Percentiles rank a stretch among this genome's conserved stretches.
Conservation (phyloP, 2,888 invertebrate genomes). For the Ceratothoa steindachneri region DNA sequence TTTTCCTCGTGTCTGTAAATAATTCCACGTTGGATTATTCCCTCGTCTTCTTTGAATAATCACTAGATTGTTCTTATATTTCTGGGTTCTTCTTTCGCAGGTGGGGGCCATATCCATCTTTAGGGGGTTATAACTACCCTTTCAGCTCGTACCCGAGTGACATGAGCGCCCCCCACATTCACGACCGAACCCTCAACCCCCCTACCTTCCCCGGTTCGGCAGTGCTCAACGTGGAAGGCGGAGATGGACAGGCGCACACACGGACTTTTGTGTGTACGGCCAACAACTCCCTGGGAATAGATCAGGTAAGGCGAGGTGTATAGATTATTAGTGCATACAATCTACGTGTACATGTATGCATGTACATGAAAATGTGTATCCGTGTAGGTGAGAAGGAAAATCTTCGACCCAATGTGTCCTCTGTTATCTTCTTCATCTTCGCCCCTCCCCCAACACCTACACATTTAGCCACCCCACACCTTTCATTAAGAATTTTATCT, state of each 20-base stretch:
- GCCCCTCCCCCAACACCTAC: too few species aligned
- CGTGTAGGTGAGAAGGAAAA: too few species aligned
- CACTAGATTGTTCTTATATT: too few species aligned
- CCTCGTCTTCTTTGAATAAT: too few species aligned
- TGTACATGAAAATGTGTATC: too few species aligned
- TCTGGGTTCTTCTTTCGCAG: too few species aligned
- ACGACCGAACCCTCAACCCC: slow-evolving; percentile 17
- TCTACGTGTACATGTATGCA: neutral
- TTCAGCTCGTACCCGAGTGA: neutral
- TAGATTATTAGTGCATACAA: neutral
- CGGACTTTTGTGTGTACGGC: slow-evolving; percentile 33
- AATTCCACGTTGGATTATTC: too few species aligned
- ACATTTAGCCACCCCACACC: too few species aligned
- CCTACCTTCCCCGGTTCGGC: slow-evolving; percentile 22
- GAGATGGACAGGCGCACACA: slow-evolving; percentile 23
- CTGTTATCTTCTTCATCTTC: too few species aligned
- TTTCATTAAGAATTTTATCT: too few species aligned
- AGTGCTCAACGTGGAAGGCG: slow-evolving; percentile 28
- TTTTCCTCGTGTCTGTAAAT: too few species aligned
- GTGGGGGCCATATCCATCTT: slow-evolving; percentile 20
- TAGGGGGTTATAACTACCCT: slow-evolving; percentile 9
- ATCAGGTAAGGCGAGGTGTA: slow-evolving; percentile 24
- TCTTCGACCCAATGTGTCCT: too few species aligned
- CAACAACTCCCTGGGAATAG: slow-evolving; percentile 34
- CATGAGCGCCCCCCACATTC: slow-evolving; percentile 15